phyloP scores from a whole-genome alignment of 2,888 invertebrate genomes.

The Tryphoninae sp. region DNA sequence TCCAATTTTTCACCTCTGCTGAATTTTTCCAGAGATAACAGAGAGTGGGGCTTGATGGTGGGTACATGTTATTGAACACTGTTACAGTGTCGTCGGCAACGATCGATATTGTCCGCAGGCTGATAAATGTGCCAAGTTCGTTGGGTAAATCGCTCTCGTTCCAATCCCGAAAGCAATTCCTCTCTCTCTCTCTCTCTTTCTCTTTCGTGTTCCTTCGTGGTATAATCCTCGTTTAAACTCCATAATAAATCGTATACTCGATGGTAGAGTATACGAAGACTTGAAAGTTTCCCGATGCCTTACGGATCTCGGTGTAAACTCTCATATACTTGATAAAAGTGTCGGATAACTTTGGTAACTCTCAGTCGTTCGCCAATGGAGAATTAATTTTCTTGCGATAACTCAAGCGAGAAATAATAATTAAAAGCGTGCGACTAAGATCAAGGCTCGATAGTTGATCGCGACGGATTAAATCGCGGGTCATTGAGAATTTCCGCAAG shows the following conservation, averaged over 20 bases:
- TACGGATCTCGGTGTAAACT: neutral
- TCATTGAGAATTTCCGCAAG: constrained; percentile 1
- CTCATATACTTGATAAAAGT: neutral
- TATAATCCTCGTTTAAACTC: constrained; percentile 8
- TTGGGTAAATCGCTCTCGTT: constrained; percentile 49
- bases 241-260: constrained; percentile 53
- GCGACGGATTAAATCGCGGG: neutral
- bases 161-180: constrained; percentile 50
- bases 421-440: constrained; percentile 19
- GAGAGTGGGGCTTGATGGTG: neutral
- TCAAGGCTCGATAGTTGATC: neutral
- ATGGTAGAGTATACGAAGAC: constrained; percentile 28
- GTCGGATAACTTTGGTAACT: neutral
- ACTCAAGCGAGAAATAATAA: constrained; percentile 35
- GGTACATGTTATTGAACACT: neutral
- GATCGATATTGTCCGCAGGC: constrained; percentile 44
- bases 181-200: constrained; percentile 13
- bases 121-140: constrained; percentile 60
- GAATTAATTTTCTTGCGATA: constrained; percentile 32
- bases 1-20: neutral
- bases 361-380: neutral
- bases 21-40: neutral
- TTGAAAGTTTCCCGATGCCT: constrained; percentile 8
- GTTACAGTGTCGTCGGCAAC: neutral
- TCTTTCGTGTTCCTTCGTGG: neutral